phyloP scores from a whole-genome alignment of 2,113 vertebrate species.

The Choloepus hoffmanni region DNA sequence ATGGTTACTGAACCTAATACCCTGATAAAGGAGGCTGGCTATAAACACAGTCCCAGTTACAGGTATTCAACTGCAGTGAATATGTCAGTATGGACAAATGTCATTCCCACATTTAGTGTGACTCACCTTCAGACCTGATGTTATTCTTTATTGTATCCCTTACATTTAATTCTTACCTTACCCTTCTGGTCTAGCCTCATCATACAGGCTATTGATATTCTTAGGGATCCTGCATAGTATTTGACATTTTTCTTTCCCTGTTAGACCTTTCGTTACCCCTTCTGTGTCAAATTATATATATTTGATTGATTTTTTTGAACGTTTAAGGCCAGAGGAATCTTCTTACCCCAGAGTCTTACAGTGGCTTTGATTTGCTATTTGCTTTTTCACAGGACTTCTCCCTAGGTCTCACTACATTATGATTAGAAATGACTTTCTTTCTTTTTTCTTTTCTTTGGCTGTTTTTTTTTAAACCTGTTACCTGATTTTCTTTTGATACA shows the following conservation, averaged over 20 bases:
- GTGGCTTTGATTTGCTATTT: conserved; percentile 27
- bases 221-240: background rate
- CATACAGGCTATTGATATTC: background rate
- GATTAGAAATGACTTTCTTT: conserved; percentile 20
- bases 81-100: background rate
- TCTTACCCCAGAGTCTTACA: background rate
- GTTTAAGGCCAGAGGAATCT: background rate
- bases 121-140: background rate
- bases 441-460: background rate
- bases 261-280: background rate
- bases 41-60: background rate
- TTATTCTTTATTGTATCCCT: background rate
- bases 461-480: background rate
- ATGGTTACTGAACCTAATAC: background rate
- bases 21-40: background rate
- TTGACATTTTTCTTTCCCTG: conserved; percentile 46
- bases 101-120: background rate
- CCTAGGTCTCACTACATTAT: background rate
- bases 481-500: conserved; percentile 12
- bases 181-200: background rate
- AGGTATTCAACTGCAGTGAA: background rate
- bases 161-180: conserved; percentile 12
- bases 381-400: background rate
- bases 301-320: conserved; percentile 5
- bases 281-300: conserved; percentile 6